Evolutionary conservation across 2,797 vertebrate species (phyloP).

Genomic region (Enteromius afrohamiltoni): DNA sequence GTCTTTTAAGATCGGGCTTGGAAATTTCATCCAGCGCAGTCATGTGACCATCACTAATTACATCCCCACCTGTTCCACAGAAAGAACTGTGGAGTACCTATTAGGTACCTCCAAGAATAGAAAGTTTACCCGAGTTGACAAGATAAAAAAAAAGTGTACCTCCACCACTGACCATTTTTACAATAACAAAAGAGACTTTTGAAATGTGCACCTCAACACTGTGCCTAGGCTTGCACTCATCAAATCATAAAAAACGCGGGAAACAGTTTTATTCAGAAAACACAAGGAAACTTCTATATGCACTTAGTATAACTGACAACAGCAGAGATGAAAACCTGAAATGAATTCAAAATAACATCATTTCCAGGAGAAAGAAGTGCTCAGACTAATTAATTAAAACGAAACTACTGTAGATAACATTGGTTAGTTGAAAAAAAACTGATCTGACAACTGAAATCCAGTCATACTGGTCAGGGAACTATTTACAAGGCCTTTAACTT

Average conservation of each 20-base stretch:
- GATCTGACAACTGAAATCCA: neutral
- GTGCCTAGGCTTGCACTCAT: neutral
- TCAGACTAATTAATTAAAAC: neutral
- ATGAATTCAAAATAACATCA: neutral
- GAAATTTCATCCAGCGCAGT: neutral
- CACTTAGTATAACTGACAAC: neutral
- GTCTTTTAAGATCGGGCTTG: neutral
- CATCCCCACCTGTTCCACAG: constrained; percentile 28
- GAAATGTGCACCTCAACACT: neutral
- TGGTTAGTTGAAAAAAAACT: neutral
- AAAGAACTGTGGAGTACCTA: neutral
- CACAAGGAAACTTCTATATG: neutral
- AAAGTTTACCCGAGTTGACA: neutral
- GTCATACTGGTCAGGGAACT: neutral
- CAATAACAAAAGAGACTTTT: neutral
- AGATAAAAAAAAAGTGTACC: neutral
- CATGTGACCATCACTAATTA: constrained; percentile 45
- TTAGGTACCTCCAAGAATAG: neutral
- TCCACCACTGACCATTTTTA: neutral
- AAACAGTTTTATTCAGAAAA: neutral
- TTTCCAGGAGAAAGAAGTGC: neutral
- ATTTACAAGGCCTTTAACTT: neutral
- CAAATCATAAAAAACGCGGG: neutral
- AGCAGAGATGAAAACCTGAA: neutral
- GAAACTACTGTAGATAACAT: neutral